Base-by-base conservation (phyloP, 2,113 vertebrate genomes). In the Ovibos moschatus region DNA sequence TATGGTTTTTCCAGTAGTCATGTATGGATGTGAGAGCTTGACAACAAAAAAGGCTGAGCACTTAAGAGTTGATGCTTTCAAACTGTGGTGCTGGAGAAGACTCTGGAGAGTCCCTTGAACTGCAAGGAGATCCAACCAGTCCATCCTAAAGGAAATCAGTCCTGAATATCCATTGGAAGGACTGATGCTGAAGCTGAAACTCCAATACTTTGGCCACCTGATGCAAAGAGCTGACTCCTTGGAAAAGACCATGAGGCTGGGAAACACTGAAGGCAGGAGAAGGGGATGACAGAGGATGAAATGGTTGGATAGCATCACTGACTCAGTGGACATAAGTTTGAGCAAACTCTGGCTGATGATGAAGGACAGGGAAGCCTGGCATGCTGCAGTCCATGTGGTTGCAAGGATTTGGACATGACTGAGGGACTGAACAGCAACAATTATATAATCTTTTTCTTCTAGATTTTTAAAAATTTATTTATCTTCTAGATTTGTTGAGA, bases 221-320 rank as follows among this genome's bases (percentile, higher is more conserved):
- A 67, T 21, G 17, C 0, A 2, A 36, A 19, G 8, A 36, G 11
- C 9, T 71, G 7, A 71, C 8, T 71, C n/a, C 2, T 36, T 71
- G 8, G 16, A 67, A 67, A 67, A 67, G 8, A 36, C n/a, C n/a
- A 2, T 36, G 64, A 21, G 8, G 17, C 64, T 71, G n/a, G n/a
- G 64, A 21, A 71, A 71, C 9, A 11, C 7, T 36, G 64, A 36
- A 36, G n/a, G 17, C n/a, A 71, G 64, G 64, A 67, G n/a, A 36
- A 36, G 64, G n/a, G n/a, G n/a, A 71, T 0, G 0, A 5, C n/a
- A 71, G 64, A 36, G 64, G 4, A 36, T 36, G 17, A 21, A 36
- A 71, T 36, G 17, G 17, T 67, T 67, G 17, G 33, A 36, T 21
- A 21, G 64, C 17, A 71, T 71, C 64, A 71, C 64, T 10, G 9